Percentiles rank a stretch among this genome's conserved stretches.
These are phyloP conservation scores for Hirundichthys speculiger DNA, from an alignment of 2,113 vertebrate genomes.

Conservation along the genomic window DNA sequence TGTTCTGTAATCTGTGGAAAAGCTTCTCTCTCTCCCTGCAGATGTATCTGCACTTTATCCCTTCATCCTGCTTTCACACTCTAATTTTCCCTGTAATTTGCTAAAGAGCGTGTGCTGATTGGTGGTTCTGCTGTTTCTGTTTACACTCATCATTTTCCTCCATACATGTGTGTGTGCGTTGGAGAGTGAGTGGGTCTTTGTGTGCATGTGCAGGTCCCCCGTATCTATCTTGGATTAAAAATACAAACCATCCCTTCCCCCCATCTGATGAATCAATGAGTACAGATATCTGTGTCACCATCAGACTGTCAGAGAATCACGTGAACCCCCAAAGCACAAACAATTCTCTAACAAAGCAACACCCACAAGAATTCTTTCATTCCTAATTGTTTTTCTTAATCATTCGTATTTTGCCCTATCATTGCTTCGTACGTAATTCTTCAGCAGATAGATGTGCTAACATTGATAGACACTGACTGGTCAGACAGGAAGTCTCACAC, in stretches of 20 bases:
- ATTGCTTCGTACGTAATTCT: too few species aligned
- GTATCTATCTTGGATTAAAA: slow-evolving; percentile 68
- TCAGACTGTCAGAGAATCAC: slow-evolving; percentile 34
- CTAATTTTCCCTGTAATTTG: slow-evolving; percentile 77
- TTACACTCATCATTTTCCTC: slow-evolving; percentile 57
- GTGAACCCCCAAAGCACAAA: slow-evolving; percentile 12
- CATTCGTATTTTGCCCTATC: too few species aligned
- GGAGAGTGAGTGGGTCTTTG: slow-evolving; percentile 24
- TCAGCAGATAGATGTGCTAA: too few species aligned
- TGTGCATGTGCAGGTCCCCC: slow-evolving; percentile 19
- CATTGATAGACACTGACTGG: too few species aligned
- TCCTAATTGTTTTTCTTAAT: too few species aligned
- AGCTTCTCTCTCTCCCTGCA: slow-evolving; percentile 65
- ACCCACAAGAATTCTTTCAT: too few species aligned
- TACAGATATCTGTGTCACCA: slow-evolving; percentile 60
- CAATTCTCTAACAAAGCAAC: not conserved
- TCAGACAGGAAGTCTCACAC: too few species aligned
- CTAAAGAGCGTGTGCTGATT: slow-evolving; percentile 69
- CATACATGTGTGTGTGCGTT: slow-evolving; percentile 22
- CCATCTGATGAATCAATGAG: slow-evolving; percentile 62
- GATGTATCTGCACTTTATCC: slow-evolving; percentile 67
- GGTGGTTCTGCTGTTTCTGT: slow-evolving; percentile 51
- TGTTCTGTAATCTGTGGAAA: slow-evolving; percentile 74
- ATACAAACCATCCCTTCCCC: slow-evolving; percentile 31
- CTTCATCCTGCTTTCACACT: slow-evolving; percentile 73